Conservation (phyloP, 2,888 invertebrate genomes). For the Pantelozetes paolii region DNA sequence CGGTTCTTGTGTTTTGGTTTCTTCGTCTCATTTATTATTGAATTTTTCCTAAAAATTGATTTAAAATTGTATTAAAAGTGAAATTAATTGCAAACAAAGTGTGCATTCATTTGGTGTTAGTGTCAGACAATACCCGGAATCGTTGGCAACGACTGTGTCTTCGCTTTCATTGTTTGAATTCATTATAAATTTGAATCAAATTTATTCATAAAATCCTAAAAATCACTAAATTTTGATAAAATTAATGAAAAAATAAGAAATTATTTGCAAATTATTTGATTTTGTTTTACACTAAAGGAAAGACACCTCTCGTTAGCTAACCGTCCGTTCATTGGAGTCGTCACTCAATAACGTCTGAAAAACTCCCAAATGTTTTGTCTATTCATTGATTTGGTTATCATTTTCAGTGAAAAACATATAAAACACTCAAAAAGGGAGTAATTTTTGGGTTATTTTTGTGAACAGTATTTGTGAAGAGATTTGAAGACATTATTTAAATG, state of each 20-base stretch:
- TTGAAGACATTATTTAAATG: no score
- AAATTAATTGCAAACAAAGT: background rate
- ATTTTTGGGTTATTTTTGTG: background rate
- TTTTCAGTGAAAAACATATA: no score
- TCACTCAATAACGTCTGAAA: background rate
- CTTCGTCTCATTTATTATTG: slow-evolving; percentile 30
- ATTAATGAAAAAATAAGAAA: background rate
- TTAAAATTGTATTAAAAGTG: background rate
- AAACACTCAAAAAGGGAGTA: no score
- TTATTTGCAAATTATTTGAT: no score
- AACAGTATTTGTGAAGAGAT: background rate
- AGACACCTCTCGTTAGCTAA: background rate
- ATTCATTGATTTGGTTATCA: no score
- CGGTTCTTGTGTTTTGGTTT: slow-evolving; percentile 44
- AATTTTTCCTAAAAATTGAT: background rate
- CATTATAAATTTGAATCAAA: background rate
- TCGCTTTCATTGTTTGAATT: background rate
- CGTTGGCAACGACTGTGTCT: background rate
- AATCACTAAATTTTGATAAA: background rate
- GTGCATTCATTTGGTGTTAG: no score
- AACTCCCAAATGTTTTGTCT: background rate
- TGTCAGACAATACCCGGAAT: background rate
- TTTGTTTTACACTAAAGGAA: background rate
- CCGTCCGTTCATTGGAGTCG: background rate
- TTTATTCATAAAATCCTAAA: background rate